phyloP scores from a whole-genome alignment of 2,797 vertebrate genomes.

The Denticeps clupeoides region DNA sequence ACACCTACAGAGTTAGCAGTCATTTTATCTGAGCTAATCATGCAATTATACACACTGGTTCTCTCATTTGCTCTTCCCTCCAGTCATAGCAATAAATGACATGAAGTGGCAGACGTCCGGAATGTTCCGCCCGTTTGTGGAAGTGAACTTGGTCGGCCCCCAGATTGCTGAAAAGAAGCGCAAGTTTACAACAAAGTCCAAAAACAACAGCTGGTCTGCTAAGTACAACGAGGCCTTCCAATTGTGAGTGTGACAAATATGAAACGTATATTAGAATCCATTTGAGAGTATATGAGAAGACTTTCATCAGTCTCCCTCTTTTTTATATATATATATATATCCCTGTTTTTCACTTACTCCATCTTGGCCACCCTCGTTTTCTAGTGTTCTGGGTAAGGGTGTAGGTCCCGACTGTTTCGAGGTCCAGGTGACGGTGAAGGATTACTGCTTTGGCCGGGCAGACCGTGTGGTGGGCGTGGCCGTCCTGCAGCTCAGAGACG shows the following conservation, averaged over 20 bases:
- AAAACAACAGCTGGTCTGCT: constrained; percentile 94
- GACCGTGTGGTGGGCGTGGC: constrained; percentile 83
- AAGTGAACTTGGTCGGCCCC: constrained; percentile 85
- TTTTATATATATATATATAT: too few relatives aligned
- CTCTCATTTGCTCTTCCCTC: neutral
- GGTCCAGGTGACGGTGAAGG: constrained; percentile 87
- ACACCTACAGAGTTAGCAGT: too few relatives aligned
- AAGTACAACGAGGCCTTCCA: constrained; percentile 94
- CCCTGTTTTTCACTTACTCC: neutral
- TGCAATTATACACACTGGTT: too few relatives aligned
- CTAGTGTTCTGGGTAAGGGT: constrained; percentile 79
- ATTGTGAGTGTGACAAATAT: constrained; percentile 75
- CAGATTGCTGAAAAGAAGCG: constrained; percentile 88
- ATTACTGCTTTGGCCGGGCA: constrained; percentile 93
- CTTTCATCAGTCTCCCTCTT: too few relatives aligned
- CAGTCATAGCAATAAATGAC: constrained; percentile 89
- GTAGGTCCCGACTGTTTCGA: constrained; percentile 80
- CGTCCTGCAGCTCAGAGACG: constrained; percentile 81
- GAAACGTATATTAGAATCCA: too few relatives aligned
- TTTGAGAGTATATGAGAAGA: too few relatives aligned
- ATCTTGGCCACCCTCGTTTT: neutral
- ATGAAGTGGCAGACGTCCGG: constrained; percentile 95
- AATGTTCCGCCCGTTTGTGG: constrained; percentile 93
- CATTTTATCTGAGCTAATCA: too few relatives aligned
- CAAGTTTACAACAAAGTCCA: constrained; percentile 93